Base-by-base conservation (phyloP, 2,797 vertebrate species). In the Siniperca obscura region DNA sequence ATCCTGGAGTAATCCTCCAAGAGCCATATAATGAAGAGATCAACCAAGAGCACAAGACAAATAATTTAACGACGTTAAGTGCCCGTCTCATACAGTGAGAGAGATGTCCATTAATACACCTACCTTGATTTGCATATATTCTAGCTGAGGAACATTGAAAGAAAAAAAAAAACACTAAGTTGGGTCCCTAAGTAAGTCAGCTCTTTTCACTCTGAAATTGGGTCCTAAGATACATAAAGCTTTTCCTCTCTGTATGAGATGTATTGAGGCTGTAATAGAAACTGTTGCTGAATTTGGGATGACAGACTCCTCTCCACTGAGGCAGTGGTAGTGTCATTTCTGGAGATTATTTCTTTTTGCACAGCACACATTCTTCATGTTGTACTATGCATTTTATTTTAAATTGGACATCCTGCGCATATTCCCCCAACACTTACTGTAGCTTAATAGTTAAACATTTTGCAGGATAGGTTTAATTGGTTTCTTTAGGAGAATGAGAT, bases 21-120 rank as follows among this genome's bases (percentile, higher is more conserved):
- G 81, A 93, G 91, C 90, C 92, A 91, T 80, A 90, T 96, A 97
- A 97, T 96, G 91, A 97, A 96, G 94, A 95, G 95, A 96, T 96
- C 96, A 96, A 94, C 95, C 93, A 94, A 81, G 95, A 93, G 90
- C 88, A 89, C 81, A 95, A 95, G 95, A 94, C 95, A 96, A 95
- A 95, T 93, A 95, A 91, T 96, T 96, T 96, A 95, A 89, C 92
- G 90, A 90, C 89, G 91, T 86, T 91, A 89, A 91, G 86, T 90
- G 95, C 89, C 90, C 81, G 79, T 81, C 90, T 92, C 92, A 91
- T 86, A 91, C 88, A 78, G 89, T 74, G 85, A 95, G 94, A 95
- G 95, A 93, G 82, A 85, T 90, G 95, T 95, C 93, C 94, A 93
- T 95, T 96, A 96, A 92, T 95, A 81, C 91, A 86, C 90, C 94